Conservation (phyloP, 2,797 vertebrate species). For the Babyrousa celebensis region DNA sequence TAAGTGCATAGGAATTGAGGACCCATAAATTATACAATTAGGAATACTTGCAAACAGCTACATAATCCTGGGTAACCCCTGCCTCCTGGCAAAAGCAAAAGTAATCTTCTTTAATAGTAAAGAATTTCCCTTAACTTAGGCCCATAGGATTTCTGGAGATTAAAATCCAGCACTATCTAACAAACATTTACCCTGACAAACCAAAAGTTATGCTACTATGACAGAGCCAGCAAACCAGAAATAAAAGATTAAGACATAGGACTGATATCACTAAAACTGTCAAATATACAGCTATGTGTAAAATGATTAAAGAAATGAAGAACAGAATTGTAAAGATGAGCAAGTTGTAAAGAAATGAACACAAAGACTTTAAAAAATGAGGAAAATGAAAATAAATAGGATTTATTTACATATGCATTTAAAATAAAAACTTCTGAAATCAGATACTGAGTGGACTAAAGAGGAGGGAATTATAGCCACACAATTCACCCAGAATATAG, state of each 20-base stretch:
- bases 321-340: neutral
- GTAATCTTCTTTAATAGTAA: neutral
- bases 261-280: neutral
- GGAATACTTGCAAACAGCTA: neutral
- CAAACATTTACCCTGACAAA: slow-evolving; percentile 30
- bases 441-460: neutral
- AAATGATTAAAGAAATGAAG: slow-evolving; percentile 26
- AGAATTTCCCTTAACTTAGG: neutral
- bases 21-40: neutral
- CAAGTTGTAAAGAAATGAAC: neutral
- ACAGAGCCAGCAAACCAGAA: slow-evolving; percentile 7
- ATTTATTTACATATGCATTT: neutral
- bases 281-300: neutral
- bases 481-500: neutral
- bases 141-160: neutral
- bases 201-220: neutral
- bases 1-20: neutral
- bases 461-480: neutral
- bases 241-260: slow-evolving; percentile 3
- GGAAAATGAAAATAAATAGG: neutral
- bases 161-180: slow-evolving; percentile 15
- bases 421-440: neutral
- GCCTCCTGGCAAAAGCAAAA: neutral
- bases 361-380: neutral
- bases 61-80: neutral